phyloP scores from a whole-genome alignment of 1,140 invertebrate genomes.

The Ridgeia piscesae region DNA sequence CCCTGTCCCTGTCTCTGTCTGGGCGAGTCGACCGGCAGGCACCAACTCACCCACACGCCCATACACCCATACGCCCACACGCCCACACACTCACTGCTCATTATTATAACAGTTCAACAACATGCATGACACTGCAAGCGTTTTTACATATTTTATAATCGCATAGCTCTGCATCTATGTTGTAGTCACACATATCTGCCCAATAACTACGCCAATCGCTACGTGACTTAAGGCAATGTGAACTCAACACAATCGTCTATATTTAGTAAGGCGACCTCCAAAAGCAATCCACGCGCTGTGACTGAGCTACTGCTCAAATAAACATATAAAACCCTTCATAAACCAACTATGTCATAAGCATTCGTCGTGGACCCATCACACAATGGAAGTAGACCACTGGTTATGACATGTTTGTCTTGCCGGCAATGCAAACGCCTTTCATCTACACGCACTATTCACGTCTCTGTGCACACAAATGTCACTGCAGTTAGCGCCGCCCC shows the following conservation, averaged over 20 bases:
- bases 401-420: neutral
- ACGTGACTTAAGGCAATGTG: neutral
- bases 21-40: too few species aligned
- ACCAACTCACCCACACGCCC: too few species aligned
- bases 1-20: too few species aligned
- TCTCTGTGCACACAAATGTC: neutral
- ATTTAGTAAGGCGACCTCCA: neutral
- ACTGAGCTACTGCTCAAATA: neutral
- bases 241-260: neutral
- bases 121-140: too few species aligned
- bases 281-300: neutral
- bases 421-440: neutral
- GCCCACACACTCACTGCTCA: too few species aligned
- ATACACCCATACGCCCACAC: too few species aligned
- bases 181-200: neutral
- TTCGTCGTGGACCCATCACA: neutral
- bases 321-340: neutral
- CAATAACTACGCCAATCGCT: neutral
- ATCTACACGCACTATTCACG: neutral
- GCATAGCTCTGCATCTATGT: too few species aligned
- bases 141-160: too few species aligned
- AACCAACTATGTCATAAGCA: neutral
- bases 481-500: neutral
- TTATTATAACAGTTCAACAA: too few species aligned
- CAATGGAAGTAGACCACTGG: neutral